Base-by-base conservation (phyloP, 2,113 vertebrate species). In the Columba janthina region DNA sequence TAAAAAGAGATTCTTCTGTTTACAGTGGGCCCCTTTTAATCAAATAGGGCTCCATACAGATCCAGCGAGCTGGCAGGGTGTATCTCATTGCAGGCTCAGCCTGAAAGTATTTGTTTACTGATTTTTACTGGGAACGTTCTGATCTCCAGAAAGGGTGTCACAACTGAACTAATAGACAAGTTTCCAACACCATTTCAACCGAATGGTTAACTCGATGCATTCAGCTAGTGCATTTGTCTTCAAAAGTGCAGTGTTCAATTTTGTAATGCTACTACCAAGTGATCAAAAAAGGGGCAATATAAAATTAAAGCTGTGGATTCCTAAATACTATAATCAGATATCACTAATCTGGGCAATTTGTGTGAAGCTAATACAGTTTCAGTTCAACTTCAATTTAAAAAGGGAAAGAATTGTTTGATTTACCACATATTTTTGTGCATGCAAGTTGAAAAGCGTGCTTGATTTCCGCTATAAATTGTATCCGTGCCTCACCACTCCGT, bases 361-460 rank as follows among this genome's bases (percentile, higher is more conserved):
- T 44, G 53, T 81, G 48, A 81, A 65, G 53, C 69, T 88, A 95
- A 84, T 78, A 25, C 32, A 19, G 22, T 78, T 87, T 78, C 80
- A 92, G 62, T 65, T 94, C 75, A 82, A 48, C 48, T 71, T 87
- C 77, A 48, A 0, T 93, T 90, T 89, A 44, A 78, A 72, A 90
- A 81, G 67, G 53, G 42, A 40, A 81, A 40, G 53, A 29, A 50
- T 61, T 65, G 40, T 92, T 94, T 96, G 92, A 92, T 95, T 96
- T 93, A 66, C 67, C 48, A n/a, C 69, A 1, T 19, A 56, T 93
- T 77, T 89, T 50, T 38, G 76, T 92, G 90, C 64, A 2, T 95
- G 96, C 83, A 34, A 95, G 89, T 96, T 97, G 90, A 96, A 94
- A 97, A 97, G 90, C 15, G 0, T 61, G 80, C 76, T 61, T 61